Conservation (phyloP, 2,888 invertebrate genomes). For the Heliconius ismenius region DNA sequence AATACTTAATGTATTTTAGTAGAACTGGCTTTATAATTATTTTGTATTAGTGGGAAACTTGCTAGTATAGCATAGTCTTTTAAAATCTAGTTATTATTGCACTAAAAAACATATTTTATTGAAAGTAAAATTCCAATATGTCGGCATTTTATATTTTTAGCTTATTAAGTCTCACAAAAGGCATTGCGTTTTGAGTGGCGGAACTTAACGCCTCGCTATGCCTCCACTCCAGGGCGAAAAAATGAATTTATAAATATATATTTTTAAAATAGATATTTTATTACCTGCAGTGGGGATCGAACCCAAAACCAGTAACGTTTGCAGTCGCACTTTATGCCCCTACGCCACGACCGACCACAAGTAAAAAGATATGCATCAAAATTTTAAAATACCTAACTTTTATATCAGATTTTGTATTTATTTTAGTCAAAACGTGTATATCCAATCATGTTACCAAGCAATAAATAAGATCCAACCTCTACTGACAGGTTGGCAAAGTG, state of each 20-base stretch:
- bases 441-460: constrained; percentile 40
- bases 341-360: no score
- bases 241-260: no score
- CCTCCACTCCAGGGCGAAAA: no score
- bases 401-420: constrained; percentile 29
- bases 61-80: not conserved
- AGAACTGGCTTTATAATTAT: not conserved
- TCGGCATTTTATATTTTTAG: not conserved
- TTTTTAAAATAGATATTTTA: no score
- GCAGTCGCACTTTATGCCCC: no score
- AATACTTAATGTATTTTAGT: not conserved
- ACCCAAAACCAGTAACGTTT: no score
- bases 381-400: not conserved
- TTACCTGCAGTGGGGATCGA: no score
- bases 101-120: not conserved
- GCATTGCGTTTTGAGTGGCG: no score
- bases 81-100: not conserved
- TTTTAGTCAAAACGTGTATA: constrained; percentile 37
- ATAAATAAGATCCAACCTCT: constrained; percentile 40
- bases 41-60: not conserved
- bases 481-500: constrained; percentile 33
- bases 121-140: not conserved
- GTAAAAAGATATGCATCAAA: not conserved
- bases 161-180: not conserved
- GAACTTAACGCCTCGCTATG: no score